Evolutionary conservation across 2,888 invertebrate species (phyloP), one percentile per base, ranked within the genome.

Genomic region (Hyposoter didymator): DNA sequence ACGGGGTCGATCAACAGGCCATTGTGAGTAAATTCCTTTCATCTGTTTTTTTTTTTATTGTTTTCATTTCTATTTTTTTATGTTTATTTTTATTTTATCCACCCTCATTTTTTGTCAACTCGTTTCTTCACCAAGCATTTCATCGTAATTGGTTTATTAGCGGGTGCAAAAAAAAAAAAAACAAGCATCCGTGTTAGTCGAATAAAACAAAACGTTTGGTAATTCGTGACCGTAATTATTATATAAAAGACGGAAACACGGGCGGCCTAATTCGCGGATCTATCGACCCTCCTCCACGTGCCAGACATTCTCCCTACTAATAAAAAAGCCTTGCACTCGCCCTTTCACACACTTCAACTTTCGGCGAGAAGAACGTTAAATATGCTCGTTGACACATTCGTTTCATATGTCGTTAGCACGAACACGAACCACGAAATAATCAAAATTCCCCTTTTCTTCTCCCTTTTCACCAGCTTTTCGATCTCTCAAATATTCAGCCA

Each of bases 1-100:
- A 95, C 94, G 89, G 95, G 93, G 90, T 95, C 93, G 93, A 94
- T 89, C 93, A 93, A 88, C 93, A 94, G 84, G 93, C 93, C 81
- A 93, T 94, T 64, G 93, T 93, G 85, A 93, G 92, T 91, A 69
- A 39, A 78, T 66, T 52, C 14, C 1, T 10, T 66, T 22, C 14
- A 14, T 59, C 22, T 22, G 4, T 43, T 43, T 39, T 43, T 19
- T 39, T 12, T 55, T 70, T 32, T 17, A 2, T 19, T 39, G 4
- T 55, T 70, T 32, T 17, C 0, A 7, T 67, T 67, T 19, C 2
- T 17, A 19, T 55, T 70, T 32, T 17, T 0, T 28, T 28, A 28
- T 28, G 28, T 2, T 28, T n/a, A 4, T 66, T 67, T 19, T 10
- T 17, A 12, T 3, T n/a, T 8, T n/a, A 66, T 39, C 17, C 47